Conservation (phyloP, 2,888 invertebrate genomes). For the Fragum sueziense region DNA sequence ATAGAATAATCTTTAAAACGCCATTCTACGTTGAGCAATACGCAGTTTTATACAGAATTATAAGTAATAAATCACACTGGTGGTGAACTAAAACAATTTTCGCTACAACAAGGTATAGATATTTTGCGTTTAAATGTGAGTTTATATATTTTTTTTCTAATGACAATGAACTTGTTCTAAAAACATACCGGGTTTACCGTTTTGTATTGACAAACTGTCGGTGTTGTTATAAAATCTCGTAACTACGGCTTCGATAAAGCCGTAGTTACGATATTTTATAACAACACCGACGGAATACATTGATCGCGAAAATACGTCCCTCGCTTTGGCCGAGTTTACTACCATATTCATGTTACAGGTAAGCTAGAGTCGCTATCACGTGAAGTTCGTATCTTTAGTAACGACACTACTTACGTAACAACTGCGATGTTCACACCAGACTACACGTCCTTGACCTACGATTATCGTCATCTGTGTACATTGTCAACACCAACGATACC, state of each 20-base stretch:
- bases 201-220: too few species aligned
- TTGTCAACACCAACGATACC: slow-evolving; percentile 28
- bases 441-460: slow-evolving; percentile 12
- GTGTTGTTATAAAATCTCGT: too few species aligned
- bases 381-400: slow-evolving; percentile 40
- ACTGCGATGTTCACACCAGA: slow-evolving; percentile 38
- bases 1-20: background rate
- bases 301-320: too few species aligned
- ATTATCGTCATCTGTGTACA: slow-evolving; percentile 32
- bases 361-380: slow-evolving; percentile 36
- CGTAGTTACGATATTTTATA: too few species aligned
- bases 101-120: too few species aligned
- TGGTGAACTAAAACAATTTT: background rate
- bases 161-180: too few species aligned
- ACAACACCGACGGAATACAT: too few species aligned
- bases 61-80: background rate
- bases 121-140: too few species aligned
- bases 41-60: background rate
- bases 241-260: too few species aligned
- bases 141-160: too few species aligned
- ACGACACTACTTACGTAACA: slow-evolving; percentile 36
- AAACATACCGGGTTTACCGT: too few species aligned
- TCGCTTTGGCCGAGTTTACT: too few species aligned
- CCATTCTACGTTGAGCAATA: background rate
- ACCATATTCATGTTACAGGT: slow-evolving; percentile 14